Base-by-base conservation (phyloP, 2,888 invertebrate genomes). In the Baronia brevicornis region DNA sequence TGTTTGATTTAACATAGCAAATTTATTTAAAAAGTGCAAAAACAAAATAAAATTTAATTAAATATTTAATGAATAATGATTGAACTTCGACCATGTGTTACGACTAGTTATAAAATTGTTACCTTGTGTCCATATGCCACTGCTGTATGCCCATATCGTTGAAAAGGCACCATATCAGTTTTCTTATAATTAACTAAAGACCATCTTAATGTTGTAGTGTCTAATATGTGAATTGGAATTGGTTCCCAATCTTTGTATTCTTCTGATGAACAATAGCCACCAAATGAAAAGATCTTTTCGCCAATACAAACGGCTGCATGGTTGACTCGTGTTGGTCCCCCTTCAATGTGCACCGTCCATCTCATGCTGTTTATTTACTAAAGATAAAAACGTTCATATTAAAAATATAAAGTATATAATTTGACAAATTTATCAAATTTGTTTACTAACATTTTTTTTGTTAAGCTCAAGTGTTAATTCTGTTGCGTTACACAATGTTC, bases 131-230 rank as follows among this genome's bases (percentile, higher is more conserved):
- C 87, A 63, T 92, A 91, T 0, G 90, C 89, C 2, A 95, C 93
- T 25, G 93, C 93, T n/a, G 96, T 93, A 64, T 97, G 97, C 0
- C 97, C 97, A 74, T 97, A 97, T 46, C 94, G 87, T 71, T 94
- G 94, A 61, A 91, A 94, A 0, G 94, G 95, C 24, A 89, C 85
- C 24, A 85, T 74, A 75, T 51, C 66, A 46, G 46, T 82, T 72
- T 60, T 86, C 69, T 56, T 85, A 77, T 60, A 85, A 54, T 51
- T 73, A n/a, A 88, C 70, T 7, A 73, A 48, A 0, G 84, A 70
- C 91, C 91, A 89, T 51, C 85, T 79, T 51, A 86, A 75, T 12
- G 88, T 88, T 67, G 90, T 82, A 31, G 93, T 93, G 59, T 96
- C 90, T 10, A 97, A 78, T 6, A 94, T 88, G 71, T 95, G 93